These are phyloP conservation scores for Apodemus sylvaticus DNA, from an alignment of 2,113 vertebrate genomes.

Conservation along the genomic window DNA sequence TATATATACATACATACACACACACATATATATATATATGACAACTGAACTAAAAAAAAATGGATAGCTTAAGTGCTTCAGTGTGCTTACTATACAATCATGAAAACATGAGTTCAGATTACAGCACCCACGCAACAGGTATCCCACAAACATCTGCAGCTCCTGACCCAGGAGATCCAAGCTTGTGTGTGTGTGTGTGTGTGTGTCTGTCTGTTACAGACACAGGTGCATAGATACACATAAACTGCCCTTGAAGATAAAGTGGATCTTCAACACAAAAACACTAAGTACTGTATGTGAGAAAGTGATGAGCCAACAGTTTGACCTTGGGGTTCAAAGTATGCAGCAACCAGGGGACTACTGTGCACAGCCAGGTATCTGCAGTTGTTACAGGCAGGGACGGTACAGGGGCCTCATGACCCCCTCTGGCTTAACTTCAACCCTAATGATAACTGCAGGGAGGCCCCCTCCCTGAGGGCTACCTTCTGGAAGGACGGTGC, in stretches of 20 bases:
- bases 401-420: background rate
- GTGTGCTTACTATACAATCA: background rate
- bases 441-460: background rate
- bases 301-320: background rate
- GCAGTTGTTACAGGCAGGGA: background rate
- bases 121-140: background rate
- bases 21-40: too few species aligned
- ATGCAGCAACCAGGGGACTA: fast-evolving
- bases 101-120: background rate
- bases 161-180: background rate
- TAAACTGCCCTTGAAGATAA: background rate
- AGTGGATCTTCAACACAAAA: background rate
- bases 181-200: background rate
- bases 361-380: background rate
- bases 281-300: background rate
- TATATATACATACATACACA: too few species aligned
- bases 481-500: background rate
- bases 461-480: background rate
- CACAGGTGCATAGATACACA: background rate
- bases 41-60: too few species aligned
- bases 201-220: too few species aligned
- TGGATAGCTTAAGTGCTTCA: background rate
- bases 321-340: background rate
- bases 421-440: too few species aligned
- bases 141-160: background rate